Conservation (phyloP, 2,888 invertebrate species). For the Serrognathus titanus region DNA sequence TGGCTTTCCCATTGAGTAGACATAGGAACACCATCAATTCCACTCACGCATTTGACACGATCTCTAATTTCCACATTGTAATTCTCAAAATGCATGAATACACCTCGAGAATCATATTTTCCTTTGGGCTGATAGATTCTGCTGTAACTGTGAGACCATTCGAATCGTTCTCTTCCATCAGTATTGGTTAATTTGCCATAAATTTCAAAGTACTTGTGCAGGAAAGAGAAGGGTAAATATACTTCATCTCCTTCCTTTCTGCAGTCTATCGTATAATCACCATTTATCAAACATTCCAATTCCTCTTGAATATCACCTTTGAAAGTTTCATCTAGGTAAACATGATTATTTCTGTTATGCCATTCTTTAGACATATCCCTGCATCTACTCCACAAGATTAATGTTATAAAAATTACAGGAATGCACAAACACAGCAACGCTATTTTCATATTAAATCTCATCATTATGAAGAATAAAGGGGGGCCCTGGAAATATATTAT, state of each 20-base stretch:
- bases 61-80: slow-evolving; percentile 97
- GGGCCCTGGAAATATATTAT: slow-evolving; percentile 40
- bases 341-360: slow-evolving; percentile 24
- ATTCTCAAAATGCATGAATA: slow-evolving; percentile 95
- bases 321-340: slow-evolving; percentile 26
- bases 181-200: slow-evolving; percentile 78
- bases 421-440: slow-evolving; percentile 63
- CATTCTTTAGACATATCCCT: slow-evolving; percentile 52
- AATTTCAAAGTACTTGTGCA: slow-evolving; percentile 92
- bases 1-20: slow-evolving; percentile 96
- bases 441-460: slow-evolving; percentile 76
- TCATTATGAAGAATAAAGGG: slow-evolving; percentile 59
- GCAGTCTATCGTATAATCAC: slow-evolving; percentile 56
- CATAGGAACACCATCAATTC: slow-evolving; percentile 88
- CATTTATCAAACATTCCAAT: slow-evolving; percentile 86
- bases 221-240: slow-evolving; percentile 87
- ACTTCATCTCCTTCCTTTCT: slow-evolving; percentile 81
- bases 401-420: slow-evolving; percentile 63
- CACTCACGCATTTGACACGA: slow-evolving; percentile 94
- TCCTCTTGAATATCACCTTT: slow-evolving; percentile 55
- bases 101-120: slow-evolving; percentile 84
- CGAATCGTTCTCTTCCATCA: slow-evolving; percentile 77
- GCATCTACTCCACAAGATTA: slow-evolving; percentile 75
- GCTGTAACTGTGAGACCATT: slow-evolving; percentile 93
- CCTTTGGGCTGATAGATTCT: slow-evolving; percentile 86